A percentile compares a stretch with the other conserved stretches of the same genome.
Evolutionary conservation across 2,888 invertebrate species (phyloP).

Genomic region (Erebia epiphron): DNA sequence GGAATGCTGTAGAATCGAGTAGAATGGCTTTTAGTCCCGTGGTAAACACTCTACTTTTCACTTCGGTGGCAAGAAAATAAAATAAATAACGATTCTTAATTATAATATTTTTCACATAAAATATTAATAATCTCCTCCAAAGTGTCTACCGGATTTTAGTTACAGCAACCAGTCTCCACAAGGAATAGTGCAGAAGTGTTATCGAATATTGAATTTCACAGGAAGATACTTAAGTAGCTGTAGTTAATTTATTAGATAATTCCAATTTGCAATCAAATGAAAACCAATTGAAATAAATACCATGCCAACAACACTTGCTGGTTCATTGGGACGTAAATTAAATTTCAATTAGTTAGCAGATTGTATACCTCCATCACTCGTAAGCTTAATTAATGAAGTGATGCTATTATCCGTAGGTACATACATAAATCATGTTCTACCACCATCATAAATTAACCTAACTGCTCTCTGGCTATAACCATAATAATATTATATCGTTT

Average conservation of each 20-base stretch:
- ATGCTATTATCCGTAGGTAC: conserved; percentile 3
- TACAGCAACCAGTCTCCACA: no score
- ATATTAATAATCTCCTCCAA: no score
- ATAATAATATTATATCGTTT: not conserved
- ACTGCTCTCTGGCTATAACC: not conserved
- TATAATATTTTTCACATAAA: no score
- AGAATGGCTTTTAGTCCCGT: no score
- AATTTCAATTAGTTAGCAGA: conserved; percentile 20
- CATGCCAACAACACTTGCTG: not conserved
- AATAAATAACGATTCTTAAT: no score
- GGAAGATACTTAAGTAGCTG: no score
- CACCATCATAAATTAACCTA: not conserved
- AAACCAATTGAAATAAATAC: not conserved
- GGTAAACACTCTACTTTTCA: no score
- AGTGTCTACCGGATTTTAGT: no score
- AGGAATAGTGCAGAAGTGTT: no score
- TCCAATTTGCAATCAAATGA: not conserved
- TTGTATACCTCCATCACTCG: conserved; percentile 14
- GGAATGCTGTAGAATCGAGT: no score
- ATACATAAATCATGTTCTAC: not conserved
- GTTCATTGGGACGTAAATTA: conserved; percentile 16
- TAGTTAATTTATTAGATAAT: not conserved
- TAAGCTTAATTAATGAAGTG: conserved; percentile 16
- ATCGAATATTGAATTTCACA: not conserved
- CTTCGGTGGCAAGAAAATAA: no score